A percentile compares a stretch with the other conserved stretches of the same genome.
phyloP scores from a whole-genome alignment of 2,888 invertebrate genomes.

The Ornithoptera priamus region DNA sequence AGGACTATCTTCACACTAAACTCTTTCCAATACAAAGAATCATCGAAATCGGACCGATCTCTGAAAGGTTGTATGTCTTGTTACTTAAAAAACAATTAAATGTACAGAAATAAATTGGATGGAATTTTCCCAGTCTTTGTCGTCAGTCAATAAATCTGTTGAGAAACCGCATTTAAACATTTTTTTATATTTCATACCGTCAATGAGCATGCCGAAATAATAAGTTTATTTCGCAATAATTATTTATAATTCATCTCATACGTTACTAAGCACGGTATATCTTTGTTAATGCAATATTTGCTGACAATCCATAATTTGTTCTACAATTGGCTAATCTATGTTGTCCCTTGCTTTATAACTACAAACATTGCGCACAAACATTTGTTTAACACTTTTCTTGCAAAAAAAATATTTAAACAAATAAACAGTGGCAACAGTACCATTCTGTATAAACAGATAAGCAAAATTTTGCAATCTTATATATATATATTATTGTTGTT shows the following conservation, averaged over 20 bases:
- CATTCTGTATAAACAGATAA: constrained; percentile 16
- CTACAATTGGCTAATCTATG: neutral
- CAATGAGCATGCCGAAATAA: neutral
- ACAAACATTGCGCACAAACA: constrained; percentile 19
- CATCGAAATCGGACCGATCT: no score
- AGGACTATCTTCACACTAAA: no score
- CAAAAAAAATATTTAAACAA: constrained; percentile 15
- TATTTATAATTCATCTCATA: constrained; percentile 6
- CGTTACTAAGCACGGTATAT: constrained; percentile 8
- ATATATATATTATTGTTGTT: neutral
- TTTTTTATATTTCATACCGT: neutral
- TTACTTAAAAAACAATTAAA: no score
- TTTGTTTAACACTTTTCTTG: constrained; percentile 17
- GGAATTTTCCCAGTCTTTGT: no score
- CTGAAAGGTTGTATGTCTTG: no score
- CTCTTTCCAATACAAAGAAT: no score
- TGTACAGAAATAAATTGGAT: no score
- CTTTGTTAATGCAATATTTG: constrained; percentile 6
- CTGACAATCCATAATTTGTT: constrained; percentile 11
- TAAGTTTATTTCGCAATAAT: neutral
- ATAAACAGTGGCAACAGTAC: constrained; percentile 6
- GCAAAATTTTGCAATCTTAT: constrained; percentile 2
- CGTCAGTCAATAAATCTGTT: neutral
- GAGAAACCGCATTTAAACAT: neutral
- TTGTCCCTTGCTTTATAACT: constrained; percentile 9